Base-by-base conservation (phyloP, 1,140 invertebrate genomes). In the Drosophila mayri region DNA sequence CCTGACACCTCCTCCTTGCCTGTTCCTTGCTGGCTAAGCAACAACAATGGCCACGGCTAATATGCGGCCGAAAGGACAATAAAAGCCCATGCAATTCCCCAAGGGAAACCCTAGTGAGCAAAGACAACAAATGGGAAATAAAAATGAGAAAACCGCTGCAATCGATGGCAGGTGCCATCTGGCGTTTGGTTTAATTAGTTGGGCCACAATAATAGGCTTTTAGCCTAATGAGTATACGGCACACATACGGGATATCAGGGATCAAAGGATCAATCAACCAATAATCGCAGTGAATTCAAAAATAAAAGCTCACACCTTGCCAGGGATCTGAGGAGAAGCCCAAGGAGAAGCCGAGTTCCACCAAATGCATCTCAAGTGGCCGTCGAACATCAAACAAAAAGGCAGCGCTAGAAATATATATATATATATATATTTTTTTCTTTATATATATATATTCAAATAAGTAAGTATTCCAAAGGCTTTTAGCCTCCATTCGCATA, bases 351-450 rank as follows among this genome's bases (percentile, higher is more conserved):
- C 49, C 20, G 7, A 75, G 68, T 44, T 54, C 59, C 76, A 76
- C 54, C 66, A 86, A 86, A 88, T 88, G 84, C 84, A 88, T 88
- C 76, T 88, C 68, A 71, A 88, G 84, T 90, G 84, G 80, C 68
- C 65, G 72, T 75, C 67, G 61, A 88, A 87, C 84, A 87, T 87
- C 84, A 87, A 87, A 87, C 84, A 83, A 61, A 78, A 70, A 75
- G 81, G 61, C 59, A 65, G 52, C 40, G 60, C 72, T 25, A 58
- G 30, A 32, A 64, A 41, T 57, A 20, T 25, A 41, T 1, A 22
- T 20, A 20, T 46, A 12, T 6, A 44, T 22, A 22, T 14, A 52
- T 25, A 47, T 49, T n/a, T n/a, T n/a, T n/a, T n/a, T n/a, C n/a
- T n/a, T n/a, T 25, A 41, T 1, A 22, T 20, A 20, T 46, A 12